phyloP scores from a whole-genome alignment of 2,797 vertebrate genomes.

The Chelon labrosus region DNA sequence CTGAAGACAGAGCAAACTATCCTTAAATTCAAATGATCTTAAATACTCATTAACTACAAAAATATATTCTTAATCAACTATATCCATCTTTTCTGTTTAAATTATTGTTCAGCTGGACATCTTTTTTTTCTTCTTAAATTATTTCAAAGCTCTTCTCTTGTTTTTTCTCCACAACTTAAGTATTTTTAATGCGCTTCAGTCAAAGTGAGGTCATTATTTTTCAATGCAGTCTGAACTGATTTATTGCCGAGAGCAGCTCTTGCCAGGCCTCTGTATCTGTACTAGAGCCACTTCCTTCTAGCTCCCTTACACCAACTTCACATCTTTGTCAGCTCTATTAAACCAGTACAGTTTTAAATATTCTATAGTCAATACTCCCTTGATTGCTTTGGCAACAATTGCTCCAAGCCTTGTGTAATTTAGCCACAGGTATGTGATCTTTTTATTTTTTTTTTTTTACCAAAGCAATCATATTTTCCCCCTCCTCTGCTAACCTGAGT shows the following conservation, averaged over 20 bases:
- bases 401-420: slow-evolving; percentile 1
- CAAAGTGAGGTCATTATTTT: slow-evolving; percentile 47
- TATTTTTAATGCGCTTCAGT: slow-evolving; percentile 41
- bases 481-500: slow-evolving; percentile 8
- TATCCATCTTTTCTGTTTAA: slow-evolving; percentile 15
- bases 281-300: slow-evolving; percentile 6
- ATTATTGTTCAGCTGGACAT: slow-evolving; percentile 8
- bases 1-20: slow-evolving; percentile 37
- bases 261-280: slow-evolving; percentile 4
- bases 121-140: slow-evolving; percentile 10
- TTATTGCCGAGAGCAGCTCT: slow-evolving; percentile 26
- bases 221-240: slow-evolving; percentile 27
- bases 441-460: no score
- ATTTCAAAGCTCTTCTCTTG: slow-evolving; percentile 6
- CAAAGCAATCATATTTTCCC: neutral
- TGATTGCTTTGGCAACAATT: slow-evolving; percentile 20
- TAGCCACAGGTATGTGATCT: neutral
- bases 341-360: neutral
- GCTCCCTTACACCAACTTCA: slow-evolving; percentile 7
- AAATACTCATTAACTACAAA: slow-evolving; percentile 49
- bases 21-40: slow-evolving; percentile 37
- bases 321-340: slow-evolving; percentile 6
- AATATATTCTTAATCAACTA: slow-evolving; percentile 50
- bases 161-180: neutral
- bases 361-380: neutral